Evolutionary conservation across 1,140 invertebrate genomes (phyloP).

Genomic region (Anadara kagoshimensis): DNA sequence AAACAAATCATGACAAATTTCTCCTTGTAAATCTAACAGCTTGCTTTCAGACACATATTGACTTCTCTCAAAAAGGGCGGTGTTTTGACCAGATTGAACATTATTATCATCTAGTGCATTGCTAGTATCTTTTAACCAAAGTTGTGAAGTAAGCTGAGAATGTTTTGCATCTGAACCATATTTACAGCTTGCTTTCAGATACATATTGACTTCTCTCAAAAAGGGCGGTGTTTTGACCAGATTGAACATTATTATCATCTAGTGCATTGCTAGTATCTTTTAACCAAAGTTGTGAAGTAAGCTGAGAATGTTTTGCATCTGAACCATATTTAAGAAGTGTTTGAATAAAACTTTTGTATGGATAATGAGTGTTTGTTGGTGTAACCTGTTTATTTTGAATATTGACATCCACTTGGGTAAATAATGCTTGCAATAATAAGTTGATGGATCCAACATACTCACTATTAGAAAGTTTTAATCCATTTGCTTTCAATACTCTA

Average conservation of each 20-base stretch:
- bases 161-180: constrained; percentile 9
- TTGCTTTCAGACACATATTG: constrained; percentile 4
- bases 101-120: neutral
- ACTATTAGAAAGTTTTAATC: neutral
- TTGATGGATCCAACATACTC: constrained; percentile 19
- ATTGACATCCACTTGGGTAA: constrained; percentile 11
- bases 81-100: neutral
- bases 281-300: constrained; percentile 22
- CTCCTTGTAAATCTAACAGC: constrained; percentile 9
- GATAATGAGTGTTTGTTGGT: constrained; percentile 14
- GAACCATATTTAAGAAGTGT: constrained; percentile 13
- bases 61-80: neutral
- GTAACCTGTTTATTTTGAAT: constrained; percentile 19
- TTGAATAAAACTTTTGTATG: constrained; percentile 21
- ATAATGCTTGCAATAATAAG: constrained; percentile 4
- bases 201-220: constrained; percentile 2
- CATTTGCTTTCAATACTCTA: constrained; percentile 9
- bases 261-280: neutral
- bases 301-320: constrained; percentile 25
- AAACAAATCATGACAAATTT: constrained; percentile 17
- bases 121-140: too few species aligned
- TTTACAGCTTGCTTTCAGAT: neutral
- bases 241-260: neutral
- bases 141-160: constrained; percentile 1
- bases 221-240: constrained; percentile 2